These are phyloP conservation scores for Notarius quadriscutis DNA, from an alignment of 2,113 vertebrate species.

Conservation along the genomic window DNA sequence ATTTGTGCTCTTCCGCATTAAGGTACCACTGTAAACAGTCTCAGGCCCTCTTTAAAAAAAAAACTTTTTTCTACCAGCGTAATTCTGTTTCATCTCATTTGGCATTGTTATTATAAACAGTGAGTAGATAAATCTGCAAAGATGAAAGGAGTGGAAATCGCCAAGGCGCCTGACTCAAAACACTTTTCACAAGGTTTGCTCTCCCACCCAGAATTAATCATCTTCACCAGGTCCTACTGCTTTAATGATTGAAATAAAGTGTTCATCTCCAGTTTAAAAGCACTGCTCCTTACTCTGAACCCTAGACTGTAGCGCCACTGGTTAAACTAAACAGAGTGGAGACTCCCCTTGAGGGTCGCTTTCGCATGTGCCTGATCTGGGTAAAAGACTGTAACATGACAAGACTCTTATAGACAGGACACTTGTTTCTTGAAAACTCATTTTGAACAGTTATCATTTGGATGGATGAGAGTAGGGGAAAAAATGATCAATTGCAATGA, in stretches of 20 bases:
- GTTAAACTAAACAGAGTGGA: constrained; percentile 6
- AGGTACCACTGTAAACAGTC: constrained; percentile 62
- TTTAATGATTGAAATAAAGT: constrained; percentile 37
- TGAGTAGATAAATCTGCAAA: constrained; percentile 53
- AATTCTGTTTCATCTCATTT: constrained; percentile 59
- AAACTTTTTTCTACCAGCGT: constrained; percentile 52
- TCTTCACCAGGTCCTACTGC: constrained; percentile 24
- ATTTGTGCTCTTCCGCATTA: constrained; percentile 51
- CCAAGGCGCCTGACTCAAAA: constrained; percentile 49
- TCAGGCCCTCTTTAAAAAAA: constrained; percentile 52
- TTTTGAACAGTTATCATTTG: neutral
- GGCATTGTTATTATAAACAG: constrained; percentile 61
- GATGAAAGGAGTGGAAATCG: constrained; percentile 60
- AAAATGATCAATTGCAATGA: neutral
- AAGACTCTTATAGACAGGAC: neutral
- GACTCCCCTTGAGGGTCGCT: neutral
- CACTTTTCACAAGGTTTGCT: constrained; percentile 51
- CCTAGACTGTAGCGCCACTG: neutral
- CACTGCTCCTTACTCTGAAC: neutral
- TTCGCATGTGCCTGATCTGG: neutral
- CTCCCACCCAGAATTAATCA: constrained; percentile 53
- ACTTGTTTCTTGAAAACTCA: neutral
- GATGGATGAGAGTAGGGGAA: neutral
- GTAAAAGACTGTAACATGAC: neutral
- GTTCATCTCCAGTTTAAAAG: constrained; percentile 26